Evolutionary conservation across 2,113 vertebrate species (phyloP).

Genomic region (Axis porcinus): DNA sequence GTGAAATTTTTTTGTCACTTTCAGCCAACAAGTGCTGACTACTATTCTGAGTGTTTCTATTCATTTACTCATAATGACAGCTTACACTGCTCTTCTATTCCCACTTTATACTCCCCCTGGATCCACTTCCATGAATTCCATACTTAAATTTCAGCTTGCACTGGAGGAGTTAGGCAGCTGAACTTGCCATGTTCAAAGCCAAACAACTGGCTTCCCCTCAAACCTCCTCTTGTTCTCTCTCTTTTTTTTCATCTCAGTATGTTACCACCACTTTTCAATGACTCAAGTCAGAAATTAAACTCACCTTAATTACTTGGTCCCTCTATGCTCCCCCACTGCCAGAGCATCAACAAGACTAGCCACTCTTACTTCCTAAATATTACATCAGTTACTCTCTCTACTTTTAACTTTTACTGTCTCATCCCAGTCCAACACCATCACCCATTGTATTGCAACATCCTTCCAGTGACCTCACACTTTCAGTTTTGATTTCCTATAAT

Average conservation of each 20-base stretch:
- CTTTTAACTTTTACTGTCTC: background rate
- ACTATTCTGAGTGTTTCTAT: background rate
- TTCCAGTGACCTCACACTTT: background rate
- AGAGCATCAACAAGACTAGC: background rate
- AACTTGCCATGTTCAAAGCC: background rate
- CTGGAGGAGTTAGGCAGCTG: background rate
- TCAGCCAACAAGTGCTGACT: background rate
- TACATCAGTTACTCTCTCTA: background rate
- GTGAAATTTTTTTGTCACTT: background rate
- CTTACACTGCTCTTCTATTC: background rate
- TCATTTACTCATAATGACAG: background rate
- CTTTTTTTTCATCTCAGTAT: background rate
- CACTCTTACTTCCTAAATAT: background rate
- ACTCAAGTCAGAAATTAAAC: background rate
- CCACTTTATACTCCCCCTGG: background rate
- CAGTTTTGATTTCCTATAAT: background rate
- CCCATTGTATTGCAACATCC: background rate
- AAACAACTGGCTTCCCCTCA: background rate
- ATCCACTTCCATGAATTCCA: background rate
- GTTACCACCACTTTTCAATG: background rate
- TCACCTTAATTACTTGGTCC: background rate
- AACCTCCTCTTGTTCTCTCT: background rate
- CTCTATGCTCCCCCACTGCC: accelerated
- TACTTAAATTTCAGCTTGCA: background rate
- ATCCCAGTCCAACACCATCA: background rate